Base-by-base conservation (phyloP, 2,888 invertebrate genomes). In the Rhamphomyia laevipes region DNA sequence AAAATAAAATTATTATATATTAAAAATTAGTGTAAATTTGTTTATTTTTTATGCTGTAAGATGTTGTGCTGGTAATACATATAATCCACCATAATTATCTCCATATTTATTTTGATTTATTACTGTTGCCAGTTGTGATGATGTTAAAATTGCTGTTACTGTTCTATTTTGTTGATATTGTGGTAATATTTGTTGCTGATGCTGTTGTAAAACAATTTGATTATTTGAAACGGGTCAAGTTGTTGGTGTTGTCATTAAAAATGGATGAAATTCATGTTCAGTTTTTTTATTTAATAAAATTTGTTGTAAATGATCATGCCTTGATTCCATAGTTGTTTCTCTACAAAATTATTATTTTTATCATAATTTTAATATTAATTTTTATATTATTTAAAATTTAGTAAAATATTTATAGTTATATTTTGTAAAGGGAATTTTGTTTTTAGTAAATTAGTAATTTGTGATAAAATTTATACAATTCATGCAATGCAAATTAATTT, bases 251-350 rank as follows among this genome's bases (percentile, higher is more conserved):
- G 70, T 66, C 70, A 71, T 71, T 58, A 71, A 61, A 59, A 65
- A 71, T 61, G 68, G 68, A 59, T 69, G 69, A 63, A 70, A 64
- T 54, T 71, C 70, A 50, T 67, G 66, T 60, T 71, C 70, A 60
- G 65, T 57, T 57, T 67, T 67, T 58, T 67, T 67, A 66, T 63
- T 62, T 58, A 67, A 60, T 61, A 67, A 42, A 35, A n/a, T 35
- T n/a, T 35, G 13, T 35, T n/a, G 13, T 35, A 35, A 35, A 37
- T 52, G 61, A 62, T 71, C 70, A 66, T 68, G 69, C 65, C 69
- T 65, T 70, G 70, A 67, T 64, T 71, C 71, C 68, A 71, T 66
- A 63, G 69, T 69, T 66, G 71, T 70, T 67, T 69, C 71, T 64
- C 71, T 71, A 63, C 7, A 27, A 7, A 27, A 27, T 7, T 27